phyloP scores from a whole-genome alignment of 2,797 vertebrate species.

The Merluccius polli region DNA sequence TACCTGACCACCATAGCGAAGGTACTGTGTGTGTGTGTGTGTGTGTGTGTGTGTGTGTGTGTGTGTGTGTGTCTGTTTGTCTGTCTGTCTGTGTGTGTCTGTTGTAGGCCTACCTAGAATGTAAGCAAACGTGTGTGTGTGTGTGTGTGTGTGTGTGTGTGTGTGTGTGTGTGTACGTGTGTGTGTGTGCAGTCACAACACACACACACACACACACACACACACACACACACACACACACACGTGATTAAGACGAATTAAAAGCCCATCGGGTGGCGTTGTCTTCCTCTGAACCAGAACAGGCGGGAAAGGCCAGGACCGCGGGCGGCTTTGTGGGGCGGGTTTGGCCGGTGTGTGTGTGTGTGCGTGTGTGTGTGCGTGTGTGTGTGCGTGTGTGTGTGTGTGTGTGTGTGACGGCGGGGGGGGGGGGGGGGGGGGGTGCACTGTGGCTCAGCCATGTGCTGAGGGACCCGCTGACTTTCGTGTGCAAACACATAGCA shows the following conservation, averaged over 20 bases:
- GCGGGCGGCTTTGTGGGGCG: not conserved
- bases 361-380: too few relatives aligned
- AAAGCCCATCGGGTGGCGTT: slow-evolving; percentile 37
- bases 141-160: too few relatives aligned
- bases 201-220: slow-evolving; percentile 2
- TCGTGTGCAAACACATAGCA: slow-evolving; percentile 56
- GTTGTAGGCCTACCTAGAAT: too few relatives aligned
- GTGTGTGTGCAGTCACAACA: not conserved
- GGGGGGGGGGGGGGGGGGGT: slow-evolving; percentile 22
- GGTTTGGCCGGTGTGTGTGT: not conserved
- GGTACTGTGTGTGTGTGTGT: too few relatives aligned
- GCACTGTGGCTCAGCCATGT: slow-evolving; percentile 49
- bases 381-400: not conserved
- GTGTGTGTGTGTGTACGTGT: too few relatives aligned
- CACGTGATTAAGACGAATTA: too few relatives aligned
- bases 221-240: not conserved
- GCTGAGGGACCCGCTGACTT: slow-evolving; percentile 63
- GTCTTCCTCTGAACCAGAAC: slow-evolving; percentile 36
- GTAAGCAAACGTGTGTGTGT: too few relatives aligned
- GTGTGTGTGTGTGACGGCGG: slow-evolving; percentile 4
- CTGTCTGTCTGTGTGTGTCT: too few relatives aligned
- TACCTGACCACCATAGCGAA: too few relatives aligned
- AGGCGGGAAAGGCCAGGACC: slow-evolving; percentile 22
- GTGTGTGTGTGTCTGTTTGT: too few relatives aligned
- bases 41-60: too few relatives aligned